A percentile compares a stretch with the other conserved stretches of the same genome.
Evolutionary conservation across 53 echinoderm and acorn worm genomes (phyloP).

Genomic region (Henricia sp.): DNA sequence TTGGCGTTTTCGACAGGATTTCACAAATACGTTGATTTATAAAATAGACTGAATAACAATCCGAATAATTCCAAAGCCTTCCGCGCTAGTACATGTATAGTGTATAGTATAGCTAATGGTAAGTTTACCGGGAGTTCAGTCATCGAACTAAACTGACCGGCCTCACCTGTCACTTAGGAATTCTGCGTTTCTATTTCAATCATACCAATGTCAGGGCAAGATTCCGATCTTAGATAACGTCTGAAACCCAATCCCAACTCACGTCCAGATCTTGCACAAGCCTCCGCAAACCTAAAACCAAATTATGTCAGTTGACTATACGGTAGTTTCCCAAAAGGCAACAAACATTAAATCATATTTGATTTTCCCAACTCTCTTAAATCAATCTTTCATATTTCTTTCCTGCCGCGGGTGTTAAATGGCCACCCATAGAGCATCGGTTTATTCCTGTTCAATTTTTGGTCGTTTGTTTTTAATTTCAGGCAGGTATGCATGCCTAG

Average conservation of each 20-base stretch:
- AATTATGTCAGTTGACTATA: constrained; percentile 3
- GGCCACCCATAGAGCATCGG: constrained; percentile 38
- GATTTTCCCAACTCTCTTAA: neutral
- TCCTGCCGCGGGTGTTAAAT: neutral
- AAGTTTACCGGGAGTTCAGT: neutral
- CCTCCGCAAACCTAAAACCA: constrained; percentile 15
- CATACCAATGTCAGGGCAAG: constrained; percentile 8
- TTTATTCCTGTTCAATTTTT: constrained; percentile 8
- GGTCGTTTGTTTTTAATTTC: constrained; percentile 58
- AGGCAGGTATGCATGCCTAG: constrained; percentile 47
- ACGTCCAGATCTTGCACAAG: constrained; percentile 23
- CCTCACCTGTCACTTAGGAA: neutral
- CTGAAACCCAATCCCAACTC: constrained; percentile 1
- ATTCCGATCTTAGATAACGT: constrained; percentile 38
- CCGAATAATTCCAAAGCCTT: too few species aligned
- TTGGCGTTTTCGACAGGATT: too few species aligned
- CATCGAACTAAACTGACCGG: neutral
- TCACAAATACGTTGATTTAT: too few species aligned
- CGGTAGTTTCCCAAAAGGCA: constrained; percentile 10
- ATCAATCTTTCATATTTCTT: neutral
- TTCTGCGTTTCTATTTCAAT: constrained; percentile 26
- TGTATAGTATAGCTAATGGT: too few species aligned
- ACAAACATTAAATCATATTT: constrained; percentile 46
- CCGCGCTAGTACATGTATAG: too few species aligned
- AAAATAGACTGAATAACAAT: too few species aligned